Percentiles rank a stretch among this genome's conserved stretches.
These are phyloP conservation scores for Maconellicoccus hirsutus DNA, from an alignment of 1,140 invertebrate species.

Conservation along the genomic window DNA sequence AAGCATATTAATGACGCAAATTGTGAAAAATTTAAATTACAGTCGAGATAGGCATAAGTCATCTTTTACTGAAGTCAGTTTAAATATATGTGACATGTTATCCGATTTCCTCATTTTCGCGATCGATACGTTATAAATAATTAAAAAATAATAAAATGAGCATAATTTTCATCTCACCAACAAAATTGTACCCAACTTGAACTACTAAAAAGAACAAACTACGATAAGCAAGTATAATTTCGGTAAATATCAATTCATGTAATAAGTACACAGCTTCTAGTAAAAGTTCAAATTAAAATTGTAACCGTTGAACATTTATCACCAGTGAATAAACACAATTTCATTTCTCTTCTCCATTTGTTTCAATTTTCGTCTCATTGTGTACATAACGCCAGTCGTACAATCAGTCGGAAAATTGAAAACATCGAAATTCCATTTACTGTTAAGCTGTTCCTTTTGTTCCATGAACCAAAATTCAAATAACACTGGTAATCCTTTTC, in stretches of 20 bases:
- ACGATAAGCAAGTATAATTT: too few relatives aligned
- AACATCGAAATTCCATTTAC: constrained; percentile 9
- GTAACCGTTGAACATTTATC: background rate
- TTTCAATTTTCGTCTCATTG: background rate
- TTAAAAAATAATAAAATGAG: too few relatives aligned
- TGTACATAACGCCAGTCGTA: background rate
- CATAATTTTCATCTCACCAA: too few relatives aligned
- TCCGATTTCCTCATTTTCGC: too few relatives aligned
- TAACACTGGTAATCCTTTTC: background rate
- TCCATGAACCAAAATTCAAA: background rate
- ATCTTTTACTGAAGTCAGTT: too few relatives aligned
- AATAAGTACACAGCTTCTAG: background rate
- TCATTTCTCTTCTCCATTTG: constrained; percentile 2
- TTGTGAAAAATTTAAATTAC: too few relatives aligned
- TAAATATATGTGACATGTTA: too few relatives aligned
- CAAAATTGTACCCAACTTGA: too few relatives aligned
- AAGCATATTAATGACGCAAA: too few relatives aligned
- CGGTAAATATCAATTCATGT: background rate
- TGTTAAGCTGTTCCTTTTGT: background rate
- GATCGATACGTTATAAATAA: too few relatives aligned
- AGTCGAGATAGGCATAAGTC: too few relatives aligned
- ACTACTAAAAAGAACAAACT: too few relatives aligned
- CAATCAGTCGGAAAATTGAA: background rate
- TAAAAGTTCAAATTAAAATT: background rate
- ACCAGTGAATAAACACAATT: background rate